A percentile compares a stretch with the other conserved stretches of the same genome.
These are phyloP conservation scores for Sphaerolaimus hirsutus DNA, from an alignment of 2,888 invertebrate species.

Conservation along the genomic window DNA sequence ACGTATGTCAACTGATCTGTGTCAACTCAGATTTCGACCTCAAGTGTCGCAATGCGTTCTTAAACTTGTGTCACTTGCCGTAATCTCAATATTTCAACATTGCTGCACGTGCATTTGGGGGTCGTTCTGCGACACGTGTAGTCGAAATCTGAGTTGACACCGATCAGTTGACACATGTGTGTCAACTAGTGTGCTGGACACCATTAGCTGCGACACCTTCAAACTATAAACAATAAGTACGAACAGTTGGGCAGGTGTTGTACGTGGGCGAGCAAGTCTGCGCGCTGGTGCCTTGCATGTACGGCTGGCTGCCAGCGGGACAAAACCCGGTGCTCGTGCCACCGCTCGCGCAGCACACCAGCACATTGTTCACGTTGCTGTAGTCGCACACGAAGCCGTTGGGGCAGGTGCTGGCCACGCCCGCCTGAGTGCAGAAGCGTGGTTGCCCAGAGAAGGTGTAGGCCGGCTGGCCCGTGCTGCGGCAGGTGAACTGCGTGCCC, in stretches of 20 bases:
- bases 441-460: neutral
- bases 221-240: neutral
- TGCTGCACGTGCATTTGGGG: too few species aligned
- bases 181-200: too few species aligned
- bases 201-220: too few species aligned
- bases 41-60: too few species aligned
- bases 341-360: neutral
- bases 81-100: too few species aligned
- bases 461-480: neutral
- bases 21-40: too few species aligned
- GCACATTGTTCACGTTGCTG: neutral
- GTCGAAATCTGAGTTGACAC: too few species aligned
- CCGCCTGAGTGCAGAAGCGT: neutral
- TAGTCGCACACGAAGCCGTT: neutral
- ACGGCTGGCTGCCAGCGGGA: constrained; percentile 1
- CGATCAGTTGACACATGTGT: too few species aligned
- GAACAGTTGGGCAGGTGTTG: neutral
- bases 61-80: too few species aligned
- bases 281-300: neutral
- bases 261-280: neutral
- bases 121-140: too few species aligned
- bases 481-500: neutral
- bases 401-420: neutral
- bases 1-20: too few species aligned
- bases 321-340: too few species aligned